Evolutionary conservation across 2,113 vertebrate species (phyloP), one percentile per base, ranked within the genome.

Genomic region (Ceuthmochares aereus): DNA sequence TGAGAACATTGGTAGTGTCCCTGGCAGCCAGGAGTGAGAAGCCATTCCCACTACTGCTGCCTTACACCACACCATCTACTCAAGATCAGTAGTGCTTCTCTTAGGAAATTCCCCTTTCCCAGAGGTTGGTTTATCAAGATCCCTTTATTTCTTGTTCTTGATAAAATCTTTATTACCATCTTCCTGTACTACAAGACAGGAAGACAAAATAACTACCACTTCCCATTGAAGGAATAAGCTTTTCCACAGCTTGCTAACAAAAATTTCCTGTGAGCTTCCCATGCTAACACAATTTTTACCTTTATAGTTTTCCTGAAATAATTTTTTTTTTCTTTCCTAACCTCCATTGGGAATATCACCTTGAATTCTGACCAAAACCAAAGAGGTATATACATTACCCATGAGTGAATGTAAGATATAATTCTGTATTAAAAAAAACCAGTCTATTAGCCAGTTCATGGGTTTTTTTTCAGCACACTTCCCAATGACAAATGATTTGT

Each of bases 121-220:
- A 11, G 9, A 0, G 9, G 7, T 11, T 7, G n/a, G 3, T 25
- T 72, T 79, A 42, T 75, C n/a, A 76, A 90, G 90, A 93, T 16
- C 12, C 8, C 9, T 23, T 52, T 36, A 56, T 51, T 36, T 40
- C 12, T 36, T 29, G 27, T 19, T 63, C 67, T 17, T 52, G 43
- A 51, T 90, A 84, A 76, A 63, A 92, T 84, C 52, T 84, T 84
- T 60, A 90, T 78, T 92, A 72, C 55, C 34, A 76, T 80, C 36
- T 80, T 92, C 86, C 64, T 59, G 34, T 22, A 32, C 16, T 29
- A 64, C 37, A 67, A 27, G 75, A 55, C 47, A 62, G 75, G 69
- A 91, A 89, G 34, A 55, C 16, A 69, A 62, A 59, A 58, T 27
- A 74, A 92, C 34, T 42, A 49, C 26, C 1, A 0, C 9, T 45